A percentile compares a stretch with the other conserved stretches of the same genome.
Conservation (phyloP, 2,797 vertebrate species). For the Coilia nasus region DNA sequence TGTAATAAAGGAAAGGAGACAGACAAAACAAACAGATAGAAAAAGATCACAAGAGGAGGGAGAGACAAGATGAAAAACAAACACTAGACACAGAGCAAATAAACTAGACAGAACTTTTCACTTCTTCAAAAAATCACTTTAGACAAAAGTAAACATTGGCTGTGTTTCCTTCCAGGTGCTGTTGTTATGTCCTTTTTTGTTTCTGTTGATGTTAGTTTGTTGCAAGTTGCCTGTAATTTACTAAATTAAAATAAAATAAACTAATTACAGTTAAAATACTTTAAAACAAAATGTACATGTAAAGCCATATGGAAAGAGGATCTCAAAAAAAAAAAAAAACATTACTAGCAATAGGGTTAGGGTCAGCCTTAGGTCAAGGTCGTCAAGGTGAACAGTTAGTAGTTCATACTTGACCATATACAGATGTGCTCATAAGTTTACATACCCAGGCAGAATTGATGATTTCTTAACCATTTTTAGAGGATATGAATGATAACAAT, state of each 20-base stretch:
- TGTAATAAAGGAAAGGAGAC: neutral
- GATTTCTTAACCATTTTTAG: too few species aligned
- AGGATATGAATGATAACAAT: too few species aligned
- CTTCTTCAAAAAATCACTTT: too few species aligned
- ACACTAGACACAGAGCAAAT: slow-evolving; percentile 13
- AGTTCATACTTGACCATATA: neutral
- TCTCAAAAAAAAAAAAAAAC: too few species aligned
- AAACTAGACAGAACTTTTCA: neutral
- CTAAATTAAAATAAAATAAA: too few species aligned
- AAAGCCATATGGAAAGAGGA: too few species aligned
- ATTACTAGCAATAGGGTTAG: neutral
- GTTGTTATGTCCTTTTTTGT: neutral
- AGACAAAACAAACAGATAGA: neutral
- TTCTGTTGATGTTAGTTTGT: neutral
- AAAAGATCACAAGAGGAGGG: neutral
- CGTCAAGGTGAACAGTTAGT: neutral
- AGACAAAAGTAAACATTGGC: neutral
- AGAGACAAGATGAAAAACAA: slow-evolving; percentile 1
- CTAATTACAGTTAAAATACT: too few species aligned
- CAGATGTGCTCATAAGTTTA: too few species aligned
- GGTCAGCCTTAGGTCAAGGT: neutral
- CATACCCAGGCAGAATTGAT: too few species aligned
- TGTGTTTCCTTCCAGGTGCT: neutral
- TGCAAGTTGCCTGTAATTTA: too few species aligned
- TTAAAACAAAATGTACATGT: too few species aligned